Percentiles rank a stretch among this genome's conserved stretches.
Evolutionary conservation across 2,797 vertebrate genomes (phyloP).

Genomic region (Poeciliopsis turneri): DNA sequence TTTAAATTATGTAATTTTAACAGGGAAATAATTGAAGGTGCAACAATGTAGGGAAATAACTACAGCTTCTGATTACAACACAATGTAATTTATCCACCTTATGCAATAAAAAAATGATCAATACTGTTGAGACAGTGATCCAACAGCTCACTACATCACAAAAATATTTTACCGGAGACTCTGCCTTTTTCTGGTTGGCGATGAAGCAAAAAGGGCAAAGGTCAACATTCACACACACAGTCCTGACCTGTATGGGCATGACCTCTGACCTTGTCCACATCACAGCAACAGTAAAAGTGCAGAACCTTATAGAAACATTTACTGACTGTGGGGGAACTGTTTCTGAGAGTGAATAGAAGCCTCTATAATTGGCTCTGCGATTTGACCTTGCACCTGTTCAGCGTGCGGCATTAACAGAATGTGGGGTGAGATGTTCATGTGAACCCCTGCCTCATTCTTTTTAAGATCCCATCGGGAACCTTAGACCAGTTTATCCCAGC

Average conservation of each 20-base stretch:
- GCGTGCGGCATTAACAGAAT: conserved; percentile 56
- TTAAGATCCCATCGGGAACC: conserved; percentile 34
- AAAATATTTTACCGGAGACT: conserved; percentile 35
- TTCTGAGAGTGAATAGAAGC: conserved; percentile 70
- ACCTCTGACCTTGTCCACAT: conserved; percentile 62
- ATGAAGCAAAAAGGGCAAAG: conserved; percentile 53
- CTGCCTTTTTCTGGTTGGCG: conserved; percentile 38
- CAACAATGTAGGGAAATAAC: background rate
- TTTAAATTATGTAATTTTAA: background rate
- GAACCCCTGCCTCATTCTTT: conserved; percentile 19
- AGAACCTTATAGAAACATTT: conserved; percentile 66
- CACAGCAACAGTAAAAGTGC: conserved; percentile 56
- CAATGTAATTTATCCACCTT: background rate
- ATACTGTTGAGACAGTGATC: background rate
- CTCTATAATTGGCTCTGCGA: conserved; percentile 68
- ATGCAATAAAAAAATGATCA: background rate
- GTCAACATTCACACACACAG: conserved; percentile 59
- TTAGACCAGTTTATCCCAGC: conserved; percentile 34
- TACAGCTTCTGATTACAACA: background rate
- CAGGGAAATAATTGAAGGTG: background rate
- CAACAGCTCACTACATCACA: background rate
- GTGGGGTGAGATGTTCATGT: conserved; percentile 31
- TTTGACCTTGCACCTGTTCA: conserved; percentile 80
- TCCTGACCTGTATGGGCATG: conserved; percentile 64
- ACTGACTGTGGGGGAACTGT: conserved; percentile 65